These are phyloP conservation scores for Pentamera pediparva DNA, from an alignment of 53 echinoderm and acorn worm genomes.

Conservation along the genomic window DNA sequence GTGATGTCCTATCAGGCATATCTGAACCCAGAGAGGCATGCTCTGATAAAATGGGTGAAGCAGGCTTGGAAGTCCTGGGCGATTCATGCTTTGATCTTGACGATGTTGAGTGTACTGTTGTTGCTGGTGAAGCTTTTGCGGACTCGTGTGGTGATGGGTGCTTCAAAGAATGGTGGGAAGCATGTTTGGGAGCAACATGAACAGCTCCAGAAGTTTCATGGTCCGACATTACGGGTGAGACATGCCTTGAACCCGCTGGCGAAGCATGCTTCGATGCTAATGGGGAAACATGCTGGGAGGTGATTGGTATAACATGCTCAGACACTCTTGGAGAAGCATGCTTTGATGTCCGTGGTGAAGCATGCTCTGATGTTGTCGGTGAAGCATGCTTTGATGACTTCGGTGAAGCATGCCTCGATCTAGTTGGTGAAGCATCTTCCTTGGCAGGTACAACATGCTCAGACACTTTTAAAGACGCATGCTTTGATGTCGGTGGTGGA, in stretches of 20 bases:
- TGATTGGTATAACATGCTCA: background rate
- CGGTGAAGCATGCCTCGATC: background rate
- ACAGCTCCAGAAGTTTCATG: too few relatives aligned
- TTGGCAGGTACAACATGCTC: background rate
- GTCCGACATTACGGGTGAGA: too few relatives aligned
- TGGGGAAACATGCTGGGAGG: background rate
- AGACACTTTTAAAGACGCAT: background rate
- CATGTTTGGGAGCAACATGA: too few relatives aligned
- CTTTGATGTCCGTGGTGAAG: background rate
- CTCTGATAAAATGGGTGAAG: too few relatives aligned
- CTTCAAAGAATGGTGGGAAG: too few relatives aligned
- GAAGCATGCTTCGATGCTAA: background rate
- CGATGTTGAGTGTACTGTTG: too few relatives aligned
- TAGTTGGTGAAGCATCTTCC: background rate
- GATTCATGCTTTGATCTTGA: too few relatives aligned
- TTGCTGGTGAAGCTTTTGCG: too few relatives aligned
- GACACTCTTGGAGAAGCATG: background rate
- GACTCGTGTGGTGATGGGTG: too few relatives aligned
- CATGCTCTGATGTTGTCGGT: background rate
- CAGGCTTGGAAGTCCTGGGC: too few relatives aligned
- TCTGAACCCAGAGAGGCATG: too few relatives aligned
- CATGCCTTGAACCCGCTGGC: background rate
- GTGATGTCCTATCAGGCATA: too few relatives aligned
- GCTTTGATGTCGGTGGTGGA: background rate
- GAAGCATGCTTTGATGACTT: background rate